phyloP scores from a whole-genome alignment of 1,140 invertebrate species.

The Pachyrhynchus sulphureomaculatus region DNA sequence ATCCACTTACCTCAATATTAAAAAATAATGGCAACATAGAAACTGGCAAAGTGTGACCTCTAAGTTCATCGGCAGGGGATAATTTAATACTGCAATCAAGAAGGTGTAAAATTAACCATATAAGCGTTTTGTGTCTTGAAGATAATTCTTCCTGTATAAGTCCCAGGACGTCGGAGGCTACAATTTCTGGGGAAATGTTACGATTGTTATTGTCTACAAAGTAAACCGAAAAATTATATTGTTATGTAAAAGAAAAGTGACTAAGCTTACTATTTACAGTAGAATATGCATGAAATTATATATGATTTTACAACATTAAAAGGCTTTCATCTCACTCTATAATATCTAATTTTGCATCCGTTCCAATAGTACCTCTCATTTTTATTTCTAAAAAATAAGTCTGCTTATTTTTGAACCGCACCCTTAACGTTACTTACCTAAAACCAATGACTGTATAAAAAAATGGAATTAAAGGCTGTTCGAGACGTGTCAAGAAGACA shows the following conservation, averaged over 20 bases:
- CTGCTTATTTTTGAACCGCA: too few species aligned
- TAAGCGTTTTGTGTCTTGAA: slow-evolving; percentile 50
- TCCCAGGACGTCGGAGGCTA: slow-evolving; percentile 54
- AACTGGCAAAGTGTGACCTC: slow-evolving; percentile 51
- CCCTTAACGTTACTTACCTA: slow-evolving; percentile 52
- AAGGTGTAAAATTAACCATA: slow-evolving; percentile 50
- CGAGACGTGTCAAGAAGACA: slow-evolving; percentile 49
- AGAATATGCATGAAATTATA: too few species aligned
- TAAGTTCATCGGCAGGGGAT: slow-evolving; percentile 53
- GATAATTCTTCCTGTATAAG: slow-evolving; percentile 52
- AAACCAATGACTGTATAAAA: slow-evolving; percentile 52
- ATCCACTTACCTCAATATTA: slow-evolving; percentile 50
- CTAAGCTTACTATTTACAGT: too few species aligned
- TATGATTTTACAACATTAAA: too few species aligned
- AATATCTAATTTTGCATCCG: too few species aligned
- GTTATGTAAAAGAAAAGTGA: too few species aligned
- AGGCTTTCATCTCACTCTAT: too few species aligned
- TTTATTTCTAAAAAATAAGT: too few species aligned
- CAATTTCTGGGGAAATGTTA: slow-evolving; percentile 49
- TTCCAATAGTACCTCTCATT: too few species aligned
- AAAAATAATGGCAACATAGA: slow-evolving; percentile 55
- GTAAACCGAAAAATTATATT: slow-evolving; percentile 4
- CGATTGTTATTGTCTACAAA: slow-evolving; percentile 40
- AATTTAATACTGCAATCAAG: slow-evolving; percentile 50
- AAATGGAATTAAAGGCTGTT: slow-evolving; percentile 52